A percentile compares a stretch with the other conserved stretches of the same genome.
Evolutionary conservation across 2,888 invertebrate species (phyloP).

Genomic region (Torymus aiolomorphi): DNA sequence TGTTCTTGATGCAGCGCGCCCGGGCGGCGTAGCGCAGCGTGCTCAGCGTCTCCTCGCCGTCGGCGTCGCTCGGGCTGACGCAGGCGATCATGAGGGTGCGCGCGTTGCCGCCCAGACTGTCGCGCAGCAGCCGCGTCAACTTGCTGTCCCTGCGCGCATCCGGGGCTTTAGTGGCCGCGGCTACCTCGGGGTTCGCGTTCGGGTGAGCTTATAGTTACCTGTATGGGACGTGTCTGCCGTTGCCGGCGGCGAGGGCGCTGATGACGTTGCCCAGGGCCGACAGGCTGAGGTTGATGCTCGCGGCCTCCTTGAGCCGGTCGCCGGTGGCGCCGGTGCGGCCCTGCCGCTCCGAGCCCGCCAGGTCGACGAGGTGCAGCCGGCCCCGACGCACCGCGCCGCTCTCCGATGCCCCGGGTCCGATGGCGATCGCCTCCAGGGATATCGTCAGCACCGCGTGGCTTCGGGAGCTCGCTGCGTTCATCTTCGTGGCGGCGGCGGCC

Average conservation of each 20-base stretch:
- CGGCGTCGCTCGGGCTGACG: conserved; percentile 87
- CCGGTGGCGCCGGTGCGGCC: conserved; percentile 90
- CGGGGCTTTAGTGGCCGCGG: no score
- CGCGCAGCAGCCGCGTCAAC: conserved; percentile 86
- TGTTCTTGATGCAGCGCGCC: conserved; percentile 91
- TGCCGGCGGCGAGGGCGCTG: conserved; percentile 87
- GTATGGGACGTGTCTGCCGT: conserved; percentile 84
- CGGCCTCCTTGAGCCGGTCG: conserved; percentile 90
- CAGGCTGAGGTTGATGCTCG: conserved; percentile 91
- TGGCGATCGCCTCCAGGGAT: conserved; percentile 87
- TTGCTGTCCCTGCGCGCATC: conserved; percentile 89
- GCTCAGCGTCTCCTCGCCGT: conserved; percentile 89
- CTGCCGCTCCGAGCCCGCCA: conserved; percentile 93
- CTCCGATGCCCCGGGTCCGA: conserved; percentile 71
- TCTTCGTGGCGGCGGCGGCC: conserved; percentile 89
- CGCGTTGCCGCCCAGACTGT: conserved; percentile 91
- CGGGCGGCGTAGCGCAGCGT: conserved; percentile 90
- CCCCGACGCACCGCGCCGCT: conserved; percentile 79
- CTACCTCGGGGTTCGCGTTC: no score
- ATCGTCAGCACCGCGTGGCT: conserved; percentile 93
- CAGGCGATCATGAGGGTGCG: conserved; percentile 93
- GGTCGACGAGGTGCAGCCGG: conserved; percentile 90
- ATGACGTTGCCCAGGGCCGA: conserved; percentile 94
- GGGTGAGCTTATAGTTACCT: no score
- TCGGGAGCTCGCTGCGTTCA: conserved; percentile 91